Percentiles rank a stretch among this genome's conserved stretches.
These are phyloP conservation scores for Phytoseiulus persimilis DNA, from an alignment of 2,888 invertebrate genomes.

Conservation along the genomic window DNA sequence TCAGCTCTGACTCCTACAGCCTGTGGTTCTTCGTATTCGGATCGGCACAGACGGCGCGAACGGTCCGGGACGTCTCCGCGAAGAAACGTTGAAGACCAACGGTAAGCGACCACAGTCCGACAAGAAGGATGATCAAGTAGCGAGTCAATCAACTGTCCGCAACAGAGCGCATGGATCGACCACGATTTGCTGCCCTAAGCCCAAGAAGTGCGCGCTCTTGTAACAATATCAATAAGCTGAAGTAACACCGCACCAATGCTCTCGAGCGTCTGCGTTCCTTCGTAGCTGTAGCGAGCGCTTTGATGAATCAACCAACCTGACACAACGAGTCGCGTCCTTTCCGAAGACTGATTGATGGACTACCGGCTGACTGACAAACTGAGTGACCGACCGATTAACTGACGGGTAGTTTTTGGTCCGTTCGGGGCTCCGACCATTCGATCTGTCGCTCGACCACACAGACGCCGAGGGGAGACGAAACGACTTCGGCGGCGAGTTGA, in stretches of 20 bases:
- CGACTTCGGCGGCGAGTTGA: too few relatives aligned
- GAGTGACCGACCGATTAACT: not conserved
- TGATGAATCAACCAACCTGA: not conserved
- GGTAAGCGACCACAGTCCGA: constrained; percentile 15
- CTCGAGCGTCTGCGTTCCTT: not conserved
- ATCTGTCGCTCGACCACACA: too few relatives aligned
- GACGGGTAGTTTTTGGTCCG: not conserved
- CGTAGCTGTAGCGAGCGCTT: not conserved
- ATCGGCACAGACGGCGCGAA: constrained; percentile 6
- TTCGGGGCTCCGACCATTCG: too few relatives aligned
- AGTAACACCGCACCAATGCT: not conserved
- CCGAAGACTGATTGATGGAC: not conserved
- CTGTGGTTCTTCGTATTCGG: not conserved
- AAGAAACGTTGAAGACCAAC: constrained; percentile 16
- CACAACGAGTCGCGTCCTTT: not conserved
- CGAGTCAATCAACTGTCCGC: not conserved
- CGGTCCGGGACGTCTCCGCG: constrained; percentile 6
- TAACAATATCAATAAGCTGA: not conserved
- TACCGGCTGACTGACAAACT: not conserved
- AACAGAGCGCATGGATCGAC: not conserved
- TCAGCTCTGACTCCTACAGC: not conserved
- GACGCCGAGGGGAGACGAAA: too few relatives aligned
- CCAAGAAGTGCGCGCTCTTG: constrained; percentile 17
- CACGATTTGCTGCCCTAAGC: constrained; percentile 10
- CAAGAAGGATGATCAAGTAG: constrained; percentile 7